Conservation (phyloP, 2,113 vertebrate species). For the Synchiropus splendidus region DNA sequence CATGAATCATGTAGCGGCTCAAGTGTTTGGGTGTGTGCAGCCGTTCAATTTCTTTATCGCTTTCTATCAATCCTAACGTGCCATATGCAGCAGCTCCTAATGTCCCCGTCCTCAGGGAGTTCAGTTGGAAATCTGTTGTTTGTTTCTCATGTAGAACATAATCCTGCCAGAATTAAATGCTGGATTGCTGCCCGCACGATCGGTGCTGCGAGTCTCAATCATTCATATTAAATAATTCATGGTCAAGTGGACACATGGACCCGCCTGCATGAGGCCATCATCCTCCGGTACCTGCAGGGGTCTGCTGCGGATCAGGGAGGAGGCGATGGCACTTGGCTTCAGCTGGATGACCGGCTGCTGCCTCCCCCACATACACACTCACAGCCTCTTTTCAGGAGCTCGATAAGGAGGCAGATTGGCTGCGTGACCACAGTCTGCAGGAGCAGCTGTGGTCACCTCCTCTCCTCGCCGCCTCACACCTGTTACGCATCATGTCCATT, state of each 20-base stretch:
- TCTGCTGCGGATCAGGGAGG: constrained; percentile 22
- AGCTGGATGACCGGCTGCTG: constrained; percentile 12
- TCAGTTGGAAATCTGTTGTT: too few relatives aligned
- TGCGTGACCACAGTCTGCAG: constrained; percentile 42
- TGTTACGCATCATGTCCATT: constrained; percentile 65
- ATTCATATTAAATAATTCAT: constrained; percentile 9
- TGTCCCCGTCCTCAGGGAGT: too few relatives aligned
- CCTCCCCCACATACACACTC: constrained; percentile 13
- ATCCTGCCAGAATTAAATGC: constrained; percentile 5
- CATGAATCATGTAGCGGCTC: neutral
- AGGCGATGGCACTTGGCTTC: constrained; percentile 55
- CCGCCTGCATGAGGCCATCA: constrained; percentile 25
- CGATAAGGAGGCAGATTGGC: constrained; percentile 52
- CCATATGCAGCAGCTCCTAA: too few relatives aligned
- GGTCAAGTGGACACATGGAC: constrained; percentile 48
- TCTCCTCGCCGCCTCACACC: constrained; percentile 57
- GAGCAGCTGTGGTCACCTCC: constrained; percentile 53
- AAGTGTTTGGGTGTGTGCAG: too few relatives aligned
- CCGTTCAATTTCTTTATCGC: constrained; percentile 20
- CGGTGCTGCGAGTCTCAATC: too few relatives aligned
- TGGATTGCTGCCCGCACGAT: constrained; percentile 3
- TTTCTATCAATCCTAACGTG: neutral
- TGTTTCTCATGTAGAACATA: too few relatives aligned
- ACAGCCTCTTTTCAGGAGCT: constrained; percentile 19
- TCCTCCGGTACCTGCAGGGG: constrained; percentile 28